Evolutionary conservation across 2,113 vertebrate genomes (phyloP).

Genomic region (Cyphomyrus plagiostoma): DNA sequence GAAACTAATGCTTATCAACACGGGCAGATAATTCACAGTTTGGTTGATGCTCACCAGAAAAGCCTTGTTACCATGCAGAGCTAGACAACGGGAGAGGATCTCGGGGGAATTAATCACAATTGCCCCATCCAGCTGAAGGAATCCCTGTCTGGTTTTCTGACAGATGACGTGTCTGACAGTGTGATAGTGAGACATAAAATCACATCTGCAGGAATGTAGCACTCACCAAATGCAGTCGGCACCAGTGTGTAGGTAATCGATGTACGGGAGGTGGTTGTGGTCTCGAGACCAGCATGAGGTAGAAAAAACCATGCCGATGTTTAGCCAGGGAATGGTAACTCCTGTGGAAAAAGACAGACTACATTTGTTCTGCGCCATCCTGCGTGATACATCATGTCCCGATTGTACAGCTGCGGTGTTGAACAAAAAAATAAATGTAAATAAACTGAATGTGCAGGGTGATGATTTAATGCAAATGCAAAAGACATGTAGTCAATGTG

Average conservation of each 20-base stretch:
- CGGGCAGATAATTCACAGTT: neutral
- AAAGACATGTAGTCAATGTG: neutral
- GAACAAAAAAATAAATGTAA: neutral
- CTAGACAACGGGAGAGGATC: neutral
- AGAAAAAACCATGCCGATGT: constrained; percentile 93
- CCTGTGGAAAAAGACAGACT: constrained; percentile 50
- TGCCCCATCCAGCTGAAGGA: neutral
- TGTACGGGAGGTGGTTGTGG: constrained; percentile 90
- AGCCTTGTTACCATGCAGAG: neutral
- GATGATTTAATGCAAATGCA: neutral
- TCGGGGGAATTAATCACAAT: neutral
- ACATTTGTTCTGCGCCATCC: neutral
- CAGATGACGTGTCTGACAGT: neutral
- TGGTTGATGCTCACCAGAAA: neutral
- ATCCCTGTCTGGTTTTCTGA: neutral
- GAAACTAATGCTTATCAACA: constrained; percentile 6
- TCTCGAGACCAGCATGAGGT: constrained; percentile 92
- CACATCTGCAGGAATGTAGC: neutral
- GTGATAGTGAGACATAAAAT: neutral
- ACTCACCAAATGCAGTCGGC: constrained; percentile 90
- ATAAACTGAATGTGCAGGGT: neutral
- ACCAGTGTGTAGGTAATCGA: constrained; percentile 94
- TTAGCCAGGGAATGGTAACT: constrained; percentile 90
- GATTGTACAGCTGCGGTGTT: neutral
- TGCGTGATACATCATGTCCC: neutral